A percentile compares a stretch with the other conserved stretches of the same genome.
Conservation (phyloP, 2,113 vertebrate species). For the Chitala chitala region DNA sequence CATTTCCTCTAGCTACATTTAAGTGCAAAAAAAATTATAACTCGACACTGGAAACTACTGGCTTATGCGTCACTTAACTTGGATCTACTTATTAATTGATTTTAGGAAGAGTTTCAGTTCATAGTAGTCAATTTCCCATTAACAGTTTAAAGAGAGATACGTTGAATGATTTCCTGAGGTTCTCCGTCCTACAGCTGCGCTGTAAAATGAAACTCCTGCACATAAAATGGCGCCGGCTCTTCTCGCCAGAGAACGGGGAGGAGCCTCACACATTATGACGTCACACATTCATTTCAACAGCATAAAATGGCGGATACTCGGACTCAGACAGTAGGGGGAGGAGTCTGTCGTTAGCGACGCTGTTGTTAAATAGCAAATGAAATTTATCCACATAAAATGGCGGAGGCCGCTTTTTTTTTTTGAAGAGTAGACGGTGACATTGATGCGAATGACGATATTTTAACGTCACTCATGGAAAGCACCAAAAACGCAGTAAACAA, state of each 20-base stretch:
- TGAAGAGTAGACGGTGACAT: too few species aligned
- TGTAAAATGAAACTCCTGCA: constrained; percentile 69
- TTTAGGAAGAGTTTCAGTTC: constrained; percentile 70
- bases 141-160: constrained; percentile 71
- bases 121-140: constrained; percentile 70
- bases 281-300: too few species aligned
- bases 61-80: constrained; percentile 76
- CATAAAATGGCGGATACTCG: too few species aligned
- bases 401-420: too few species aligned
- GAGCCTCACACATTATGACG: constrained; percentile 36
- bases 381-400: too few species aligned
- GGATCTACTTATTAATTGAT: constrained; percentile 67
- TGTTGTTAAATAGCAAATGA: too few species aligned
- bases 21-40: constrained; percentile 69
- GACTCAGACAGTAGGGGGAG: too few species aligned
- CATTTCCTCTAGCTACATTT: constrained; percentile 79
- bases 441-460: too few species aligned
- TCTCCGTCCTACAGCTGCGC: constrained; percentile 73
- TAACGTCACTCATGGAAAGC: constrained; percentile 11
- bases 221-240: constrained; percentile 72
- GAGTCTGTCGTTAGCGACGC: too few species aligned
- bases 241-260: constrained; percentile 48
- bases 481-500: constrained; percentile 29
- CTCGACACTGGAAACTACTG: constrained; percentile 66
- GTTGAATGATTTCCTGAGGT: constrained; percentile 70